Base-by-base conservation (phyloP, 2,797 vertebrate genomes). In the Urophycis tenuis region DNA sequence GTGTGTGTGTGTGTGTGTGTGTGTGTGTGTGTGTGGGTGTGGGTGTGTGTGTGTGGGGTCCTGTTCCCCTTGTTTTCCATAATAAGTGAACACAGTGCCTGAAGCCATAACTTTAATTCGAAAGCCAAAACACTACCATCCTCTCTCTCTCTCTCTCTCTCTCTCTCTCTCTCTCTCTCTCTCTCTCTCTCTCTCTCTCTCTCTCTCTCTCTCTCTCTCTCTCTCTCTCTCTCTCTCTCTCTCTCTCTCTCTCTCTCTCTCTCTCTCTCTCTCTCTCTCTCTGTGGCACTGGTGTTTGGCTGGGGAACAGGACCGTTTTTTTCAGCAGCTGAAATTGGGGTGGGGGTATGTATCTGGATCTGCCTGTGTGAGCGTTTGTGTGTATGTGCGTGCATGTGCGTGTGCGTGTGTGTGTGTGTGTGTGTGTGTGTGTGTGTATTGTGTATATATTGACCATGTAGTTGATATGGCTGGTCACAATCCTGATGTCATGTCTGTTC, bases 51-150 rank as follows among this genome's bases (percentile, higher is more conserved):
- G 41, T 12, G 70, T 29, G 83, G 87, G 49, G 49, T 53, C 49
- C 49, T 60, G 49, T 60, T 60, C 90, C 90, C 90, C 88, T 91
- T 91, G 92, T 93, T 94, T 94, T 91, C 92, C 88, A 92, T 95
- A 94, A 95, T 95, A 94, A 94, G 93, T 92, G 92, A 84, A 92
- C 87, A 36, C 92, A 92, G 85, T 86, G 94, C 95, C 93, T 91
- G 85, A 32, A 93, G 94, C 93, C 83, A 90, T 81, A 83, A 90
- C 82, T 88, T 84, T 35, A 84, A 92, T 93, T 94, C 90, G 89
- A 77, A 92, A 93, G 81, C 74, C 39, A 80, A 85, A n/a, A 75
- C 78, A 78, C 77, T 79, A 78, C 80, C 45, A 75, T 76, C 33
- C n/a, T 76, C 41, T 74, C 84, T 76, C 83, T 76, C 83, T 88